Evolutionary conservation across 2,797 vertebrate genomes (phyloP).

Genomic region (Rachycentron canadum): DNA sequence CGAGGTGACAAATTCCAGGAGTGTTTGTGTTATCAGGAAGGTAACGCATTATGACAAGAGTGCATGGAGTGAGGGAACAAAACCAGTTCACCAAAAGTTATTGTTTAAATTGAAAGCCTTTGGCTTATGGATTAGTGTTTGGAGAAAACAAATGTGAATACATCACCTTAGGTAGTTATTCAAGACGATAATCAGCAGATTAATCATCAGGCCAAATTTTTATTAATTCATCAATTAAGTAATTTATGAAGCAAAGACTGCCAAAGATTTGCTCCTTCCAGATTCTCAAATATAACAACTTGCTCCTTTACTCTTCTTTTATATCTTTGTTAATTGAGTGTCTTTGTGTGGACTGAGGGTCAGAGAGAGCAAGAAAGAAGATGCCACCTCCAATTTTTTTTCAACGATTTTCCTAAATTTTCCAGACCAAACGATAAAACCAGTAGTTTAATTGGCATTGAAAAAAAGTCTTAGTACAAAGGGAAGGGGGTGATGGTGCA

Average conservation of each 20-base stretch:
- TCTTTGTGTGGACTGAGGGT: neutral
- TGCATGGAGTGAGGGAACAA: conserved; percentile 11
- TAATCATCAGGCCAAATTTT: neutral
- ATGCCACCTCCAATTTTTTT: neutral
- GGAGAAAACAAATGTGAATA: neutral
- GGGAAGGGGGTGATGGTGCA: neutral
- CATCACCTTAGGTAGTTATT: neutral
- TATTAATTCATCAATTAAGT: neutral
- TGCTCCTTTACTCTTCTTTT: neutral
- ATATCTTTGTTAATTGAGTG: neutral
- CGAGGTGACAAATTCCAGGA: conserved; percentile 45
- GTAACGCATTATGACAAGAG: conserved; percentile 30
- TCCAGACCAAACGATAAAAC: neutral
- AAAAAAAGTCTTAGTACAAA: neutral
- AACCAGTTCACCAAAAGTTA: conserved; percentile 5
- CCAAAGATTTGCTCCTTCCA: neutral
- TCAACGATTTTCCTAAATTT: neutral
- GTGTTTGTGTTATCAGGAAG: conserved; percentile 43
- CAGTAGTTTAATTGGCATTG: neutral
- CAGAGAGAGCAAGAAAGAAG: neutral
- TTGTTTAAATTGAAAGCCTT: neutral
- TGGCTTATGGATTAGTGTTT: neutral
- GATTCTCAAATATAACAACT: neutral
- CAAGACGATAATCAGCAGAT: conserved; percentile 3
- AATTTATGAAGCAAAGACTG: neutral